Conservation (phyloP, 2,113 vertebrate genomes). For the Aleadryas rufinucha region DNA sequence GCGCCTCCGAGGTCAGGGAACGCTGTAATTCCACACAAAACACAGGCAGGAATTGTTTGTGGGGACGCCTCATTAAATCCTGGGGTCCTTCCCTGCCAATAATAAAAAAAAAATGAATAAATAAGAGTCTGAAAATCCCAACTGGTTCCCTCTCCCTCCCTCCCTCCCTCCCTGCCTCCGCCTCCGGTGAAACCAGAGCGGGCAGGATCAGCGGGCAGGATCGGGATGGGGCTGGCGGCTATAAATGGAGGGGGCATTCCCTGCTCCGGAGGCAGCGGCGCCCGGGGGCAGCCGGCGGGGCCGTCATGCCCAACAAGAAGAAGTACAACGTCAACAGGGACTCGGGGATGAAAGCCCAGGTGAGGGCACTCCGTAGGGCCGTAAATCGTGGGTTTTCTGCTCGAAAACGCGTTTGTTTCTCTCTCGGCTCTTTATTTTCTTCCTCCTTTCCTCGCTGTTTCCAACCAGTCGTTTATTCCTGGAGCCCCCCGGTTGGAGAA, state of each 20-base stretch:
- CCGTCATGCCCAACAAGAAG: conserved; percentile 73
- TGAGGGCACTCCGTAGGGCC: conserved; percentile 55
- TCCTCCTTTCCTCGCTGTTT: neutral
- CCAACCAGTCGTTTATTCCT: accelerated
- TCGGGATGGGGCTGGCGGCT: conserved; percentile 17
- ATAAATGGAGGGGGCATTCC: conserved; percentile 63
- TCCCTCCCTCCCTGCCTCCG: neutral
- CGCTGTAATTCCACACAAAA: neutral
- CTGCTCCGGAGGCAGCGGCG: neutral
- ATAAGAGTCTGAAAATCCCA: neutral
- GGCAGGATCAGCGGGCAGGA: conserved; percentile 36
- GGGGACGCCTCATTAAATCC: conserved; percentile 32
- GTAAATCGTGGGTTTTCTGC: accelerated
- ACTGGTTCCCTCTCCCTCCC: neutral
- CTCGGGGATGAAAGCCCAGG: conserved; percentile 70
- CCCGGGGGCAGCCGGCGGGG: neutral
- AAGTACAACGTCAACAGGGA: conserved; percentile 73
- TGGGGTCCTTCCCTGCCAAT: neutral
- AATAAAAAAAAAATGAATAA: no score
- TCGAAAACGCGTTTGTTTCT: neutral
- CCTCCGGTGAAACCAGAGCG: conserved; percentile 55
- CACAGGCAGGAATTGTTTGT: neutral
- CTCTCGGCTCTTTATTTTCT: accelerated
- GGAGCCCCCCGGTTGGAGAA: accelerated
- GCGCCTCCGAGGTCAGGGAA: conserved; percentile 42